Percentiles rank a stretch among this genome's conserved stretches.
Evolutionary conservation across 2,113 vertebrate species (phyloP).

Genomic region (Otolemur garnettii): DNA sequence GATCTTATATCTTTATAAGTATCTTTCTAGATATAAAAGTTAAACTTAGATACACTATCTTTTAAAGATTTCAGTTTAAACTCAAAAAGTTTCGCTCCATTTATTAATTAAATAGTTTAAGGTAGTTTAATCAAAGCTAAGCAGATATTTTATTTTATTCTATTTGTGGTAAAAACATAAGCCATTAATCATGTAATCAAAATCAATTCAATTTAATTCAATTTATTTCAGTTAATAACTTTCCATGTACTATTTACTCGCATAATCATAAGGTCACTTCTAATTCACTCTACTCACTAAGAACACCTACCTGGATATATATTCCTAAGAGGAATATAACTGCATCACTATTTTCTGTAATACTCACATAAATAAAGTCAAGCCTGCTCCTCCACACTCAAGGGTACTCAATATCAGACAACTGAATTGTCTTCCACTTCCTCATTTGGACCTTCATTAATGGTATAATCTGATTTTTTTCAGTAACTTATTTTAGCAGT

Average conservation of each 20-base stretch:
- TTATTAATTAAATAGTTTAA: not conserved
- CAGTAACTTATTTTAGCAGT: slow-evolving; percentile 25
- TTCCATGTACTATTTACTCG: not conserved
- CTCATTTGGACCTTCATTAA: not conserved
- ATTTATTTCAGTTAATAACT: slow-evolving; percentile 33
- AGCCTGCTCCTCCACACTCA: not conserved
- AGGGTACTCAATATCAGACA: not conserved
- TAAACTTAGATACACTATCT: not conserved
- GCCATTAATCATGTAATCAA: not conserved
- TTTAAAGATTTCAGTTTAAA: slow-evolving; percentile 35
- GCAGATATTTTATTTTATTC: not conserved
- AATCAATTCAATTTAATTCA: not conserved
- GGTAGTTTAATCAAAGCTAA: slow-evolving; percentile 1
- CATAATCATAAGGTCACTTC: not conserved
- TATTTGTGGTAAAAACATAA: not conserved
- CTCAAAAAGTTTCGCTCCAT: not conserved
- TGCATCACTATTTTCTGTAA: not conserved
- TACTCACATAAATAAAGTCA: not conserved
- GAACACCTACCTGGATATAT: not conserved
- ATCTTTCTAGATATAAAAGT: slow-evolving; percentile 22
- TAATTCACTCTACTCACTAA: not conserved
- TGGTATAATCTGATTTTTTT: not conserved
- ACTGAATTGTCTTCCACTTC: not conserved
- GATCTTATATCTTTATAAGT: slow-evolving; percentile 25
- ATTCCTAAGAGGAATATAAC: not conserved